Evolutionary conservation across 1,140 invertebrate species (phyloP).

Genomic region (Onthophagus taurus): DNA sequence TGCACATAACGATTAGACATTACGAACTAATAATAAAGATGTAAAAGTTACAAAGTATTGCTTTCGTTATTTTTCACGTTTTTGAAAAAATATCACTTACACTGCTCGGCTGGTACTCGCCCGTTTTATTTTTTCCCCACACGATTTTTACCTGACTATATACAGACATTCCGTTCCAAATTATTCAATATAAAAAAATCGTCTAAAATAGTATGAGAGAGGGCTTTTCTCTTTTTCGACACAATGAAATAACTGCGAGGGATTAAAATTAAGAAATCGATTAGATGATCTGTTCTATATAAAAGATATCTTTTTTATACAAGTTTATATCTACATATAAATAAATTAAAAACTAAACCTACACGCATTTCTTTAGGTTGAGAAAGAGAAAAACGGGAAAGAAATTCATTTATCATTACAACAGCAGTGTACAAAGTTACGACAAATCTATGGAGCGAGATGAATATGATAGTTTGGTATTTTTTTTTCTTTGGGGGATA

Average conservation of each 20-base stretch:
- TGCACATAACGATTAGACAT: constrained; percentile 29
- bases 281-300: not conserved
- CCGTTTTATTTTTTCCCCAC: constrained; percentile 4
- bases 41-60: constrained; percentile 57
- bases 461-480: constrained; percentile 9
- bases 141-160: not conserved
- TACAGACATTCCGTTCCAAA: constrained; percentile 4
- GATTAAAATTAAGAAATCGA: not conserved
- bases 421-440: constrained; percentile 28
- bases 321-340: constrained; percentile 8
- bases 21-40: constrained; percentile 40
- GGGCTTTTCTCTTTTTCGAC: not conserved
- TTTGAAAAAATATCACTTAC: constrained; percentile 55
- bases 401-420: constrained; percentile 36
- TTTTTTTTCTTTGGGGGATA: constrained; percentile 15
- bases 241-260: not conserved
- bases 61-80: constrained; percentile 52
- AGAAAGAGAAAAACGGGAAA: too few species aligned
- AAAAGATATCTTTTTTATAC: not conserved
- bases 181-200: constrained; percentile 6
- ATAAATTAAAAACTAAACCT: too few species aligned
- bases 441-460: constrained; percentile 9
- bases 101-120: constrained; percentile 29
- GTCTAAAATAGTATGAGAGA: constrained; percentile 1
- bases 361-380: too few species aligned